Evolutionary conservation across 1,140 invertebrate genomes (phyloP).

Genomic region (Philotrypesis tridentata): DNA sequence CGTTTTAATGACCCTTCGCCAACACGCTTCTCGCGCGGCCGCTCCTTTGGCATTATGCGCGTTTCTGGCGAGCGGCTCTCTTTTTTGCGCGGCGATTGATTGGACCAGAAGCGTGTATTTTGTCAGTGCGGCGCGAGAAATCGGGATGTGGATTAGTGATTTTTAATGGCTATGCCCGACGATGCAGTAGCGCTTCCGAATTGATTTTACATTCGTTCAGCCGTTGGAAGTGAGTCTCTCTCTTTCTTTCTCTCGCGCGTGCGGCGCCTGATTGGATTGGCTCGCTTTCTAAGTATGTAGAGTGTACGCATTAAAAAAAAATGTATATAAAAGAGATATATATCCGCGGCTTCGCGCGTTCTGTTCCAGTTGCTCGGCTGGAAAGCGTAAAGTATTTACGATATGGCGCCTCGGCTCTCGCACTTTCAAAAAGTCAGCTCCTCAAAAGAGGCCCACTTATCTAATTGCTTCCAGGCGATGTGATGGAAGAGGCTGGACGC

Average conservation of each 20-base stretch:
- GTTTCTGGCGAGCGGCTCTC: background rate
- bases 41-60: background rate
- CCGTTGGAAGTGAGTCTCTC: background rate
- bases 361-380: background rate
- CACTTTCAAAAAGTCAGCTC: background rate
- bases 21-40: background rate
- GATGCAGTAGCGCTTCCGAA: too few species aligned
- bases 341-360: background rate
- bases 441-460: background rate
- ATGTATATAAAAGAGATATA: background rate
- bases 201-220: background rate
- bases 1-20: constrained; percentile 23
- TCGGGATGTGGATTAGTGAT: background rate
- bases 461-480: background rate
- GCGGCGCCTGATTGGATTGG: background rate
- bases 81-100: background rate
- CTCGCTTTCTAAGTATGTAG: background rate
- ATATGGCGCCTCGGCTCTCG: background rate
- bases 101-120: background rate
- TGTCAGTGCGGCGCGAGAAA: background rate
- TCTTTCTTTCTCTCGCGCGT: background rate
- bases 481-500: background rate
- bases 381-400: background rate
- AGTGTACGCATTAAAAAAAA: too few species aligned
- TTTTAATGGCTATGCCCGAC: too few species aligned